Percentiles rank a stretch among this genome's conserved stretches.
phyloP scores from a whole-genome alignment of 2,888 invertebrate species.

The Tetanocera ferruginea region DNA sequence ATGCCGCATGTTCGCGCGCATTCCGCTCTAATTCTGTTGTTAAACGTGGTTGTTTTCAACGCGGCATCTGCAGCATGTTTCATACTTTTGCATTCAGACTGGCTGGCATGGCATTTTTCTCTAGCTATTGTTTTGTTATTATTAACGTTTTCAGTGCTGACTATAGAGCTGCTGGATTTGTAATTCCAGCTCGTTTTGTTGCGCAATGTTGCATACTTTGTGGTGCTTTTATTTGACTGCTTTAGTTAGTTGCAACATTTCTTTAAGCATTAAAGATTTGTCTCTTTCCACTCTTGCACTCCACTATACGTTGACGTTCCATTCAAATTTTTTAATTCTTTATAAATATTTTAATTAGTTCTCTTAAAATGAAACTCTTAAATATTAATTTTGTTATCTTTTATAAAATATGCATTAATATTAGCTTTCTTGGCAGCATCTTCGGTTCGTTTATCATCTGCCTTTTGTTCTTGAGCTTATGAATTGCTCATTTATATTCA shows the following conservation, averaged over 20 bases:
- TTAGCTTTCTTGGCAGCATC: not conserved
- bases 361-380: no score
- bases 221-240: no score
- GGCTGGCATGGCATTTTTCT: not conserved
- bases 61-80: not conserved
- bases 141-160: not conserved
- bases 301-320: not conserved
- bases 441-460: not conserved
- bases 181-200: no score
- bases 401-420: not conserved
- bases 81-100: not conserved
- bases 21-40: not conserved
- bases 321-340: not conserved
- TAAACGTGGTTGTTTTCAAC: not conserved
- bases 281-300: not conserved
- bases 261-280: not conserved
- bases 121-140: not conserved
- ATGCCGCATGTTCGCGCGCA: not conserved
- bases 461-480: not conserved
- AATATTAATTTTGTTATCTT: no score
- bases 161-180: no score
- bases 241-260: no score
- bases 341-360: not conserved
- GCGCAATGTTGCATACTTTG: no score
- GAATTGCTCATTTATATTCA: constrained; percentile 10